phyloP scores from a whole-genome alignment of 2,888 invertebrate species.

The Agrotis segetum region DNA sequence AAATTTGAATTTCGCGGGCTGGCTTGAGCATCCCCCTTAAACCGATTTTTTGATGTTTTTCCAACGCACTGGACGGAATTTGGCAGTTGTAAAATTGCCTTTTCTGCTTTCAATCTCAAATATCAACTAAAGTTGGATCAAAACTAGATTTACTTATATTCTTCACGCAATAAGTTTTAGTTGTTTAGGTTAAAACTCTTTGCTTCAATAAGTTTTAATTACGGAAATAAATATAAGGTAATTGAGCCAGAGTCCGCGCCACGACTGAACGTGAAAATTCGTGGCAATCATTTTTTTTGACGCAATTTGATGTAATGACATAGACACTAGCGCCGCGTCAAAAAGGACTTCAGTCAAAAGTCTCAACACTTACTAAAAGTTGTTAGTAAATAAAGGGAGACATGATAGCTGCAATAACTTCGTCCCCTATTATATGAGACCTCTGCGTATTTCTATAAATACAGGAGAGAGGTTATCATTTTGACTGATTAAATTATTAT shows the following conservation, averaged over 20 bases:
- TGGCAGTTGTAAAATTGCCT: slow-evolving; percentile 23
- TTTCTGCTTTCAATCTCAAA: not conserved
- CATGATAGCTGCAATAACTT: not conserved
- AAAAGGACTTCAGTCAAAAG: no score
- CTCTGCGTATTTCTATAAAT: not conserved
- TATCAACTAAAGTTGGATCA: not conserved
- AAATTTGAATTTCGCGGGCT: no score
- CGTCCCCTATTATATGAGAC: not conserved
- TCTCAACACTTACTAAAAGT: not conserved
- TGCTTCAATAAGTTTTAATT: not conserved
- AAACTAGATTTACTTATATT: not conserved
- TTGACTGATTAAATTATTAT: not conserved
- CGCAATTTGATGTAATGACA: no score
- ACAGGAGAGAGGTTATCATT: not conserved
- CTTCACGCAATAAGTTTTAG: not conserved
- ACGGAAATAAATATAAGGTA: not conserved
- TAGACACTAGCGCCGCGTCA: no score
- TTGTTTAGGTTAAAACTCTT: not conserved
- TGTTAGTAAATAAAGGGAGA: not conserved
- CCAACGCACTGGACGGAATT: slow-evolving; percentile 59
- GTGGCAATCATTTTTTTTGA: no score
- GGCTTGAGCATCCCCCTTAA: no score
- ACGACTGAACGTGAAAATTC: no score
- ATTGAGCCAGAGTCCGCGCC: not conserved
- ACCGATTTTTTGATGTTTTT: slow-evolving; percentile 12